These are phyloP conservation scores for Hydriomena furcata DNA, from an alignment of 2,888 invertebrate genomes.

Conservation along the genomic window DNA sequence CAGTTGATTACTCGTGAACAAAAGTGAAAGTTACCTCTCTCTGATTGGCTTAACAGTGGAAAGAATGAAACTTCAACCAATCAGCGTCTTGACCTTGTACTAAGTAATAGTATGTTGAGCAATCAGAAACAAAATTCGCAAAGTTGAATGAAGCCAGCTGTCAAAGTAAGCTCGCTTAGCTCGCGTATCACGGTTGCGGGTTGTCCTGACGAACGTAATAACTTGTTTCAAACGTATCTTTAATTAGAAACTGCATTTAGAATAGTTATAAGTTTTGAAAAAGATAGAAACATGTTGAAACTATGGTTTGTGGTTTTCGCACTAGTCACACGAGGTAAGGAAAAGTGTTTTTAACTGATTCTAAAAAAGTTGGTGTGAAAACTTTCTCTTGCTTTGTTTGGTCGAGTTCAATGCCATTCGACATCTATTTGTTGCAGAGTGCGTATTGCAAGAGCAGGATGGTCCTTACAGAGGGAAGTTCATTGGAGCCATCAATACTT, in stretches of 20 bases:
- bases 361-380: slow-evolving; percentile 21
- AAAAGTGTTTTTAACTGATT: slow-evolving; percentile 3
- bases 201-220: slow-evolving; percentile 38
- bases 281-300: slow-evolving; percentile 51
- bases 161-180: too few relatives aligned
- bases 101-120: slow-evolving; percentile 8
- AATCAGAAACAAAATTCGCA: slow-evolving; percentile 33
- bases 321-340: slow-evolving; percentile 55
- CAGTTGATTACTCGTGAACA: slow-evolving; percentile 12
- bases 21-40: slow-evolving; percentile 59
- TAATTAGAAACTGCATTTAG: slow-evolving; percentile 45
- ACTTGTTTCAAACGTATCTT: slow-evolving; percentile 50
- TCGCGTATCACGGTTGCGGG: too few relatives aligned
- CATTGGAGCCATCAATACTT: slow-evolving; percentile 93
- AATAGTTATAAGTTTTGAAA: slow-evolving; percentile 36
- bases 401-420: slow-evolving; percentile 25
- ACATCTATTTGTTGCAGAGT: slow-evolving; percentile 58
- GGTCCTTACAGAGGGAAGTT: slow-evolving; percentile 91
- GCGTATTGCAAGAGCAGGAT: slow-evolving; percentile 84
- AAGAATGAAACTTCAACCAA: slow-evolving; percentile 39
- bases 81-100: slow-evolving; percentile 41
- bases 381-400: slow-evolving; percentile 57
- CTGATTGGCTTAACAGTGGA: slow-evolving; percentile 46
- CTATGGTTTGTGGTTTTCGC: slow-evolving; percentile 54
- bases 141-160: too few relatives aligned